Evolutionary conservation across 2,888 invertebrate species (phyloP), one percentile per base, ranked within the genome.

Genomic region (Chalcis sispes): DNA sequence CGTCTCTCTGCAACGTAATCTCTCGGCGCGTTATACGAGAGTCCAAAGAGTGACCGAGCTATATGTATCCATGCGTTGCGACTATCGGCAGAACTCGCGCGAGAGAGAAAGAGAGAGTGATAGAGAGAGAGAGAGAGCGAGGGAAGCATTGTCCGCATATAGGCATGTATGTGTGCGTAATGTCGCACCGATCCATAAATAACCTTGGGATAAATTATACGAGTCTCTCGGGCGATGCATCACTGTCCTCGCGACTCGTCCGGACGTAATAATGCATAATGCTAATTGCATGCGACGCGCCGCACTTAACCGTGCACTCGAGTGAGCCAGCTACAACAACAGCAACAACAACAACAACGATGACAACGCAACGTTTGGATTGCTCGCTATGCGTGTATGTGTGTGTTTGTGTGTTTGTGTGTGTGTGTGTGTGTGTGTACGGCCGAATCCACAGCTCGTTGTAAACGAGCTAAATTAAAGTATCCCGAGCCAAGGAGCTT

Each of bases 231-330:
- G 15, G 48, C 71, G 62, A 75, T 75, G 48, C 59, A 32, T 75
- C 75, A 75, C 59, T 65, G 52, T 71, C 65, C 65, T n/a, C n/a
- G 18, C 58, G 29, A 56, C 67, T 73, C 75, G 58, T 70, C 66
- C 66, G 59, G 52, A 64, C 59, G 64, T 64, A 75, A 75, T 75
- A 75, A 75, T 65, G 61, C 65, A 71, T 75, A 75, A 75, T 75
- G 75, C 65, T 75, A 75, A 75, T 75, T 75, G 75, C 65, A 48
- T 42, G 25, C 59, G 65, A 52, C 52, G 36, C 42, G 46, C 18
- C 59, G 52, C 54, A 61, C 59, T 71, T 75, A 58, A 56, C 62
- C 42, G 20, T 42, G 13, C 13, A 15, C 42, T 42, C 42, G 2
- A 13, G n/a, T n/a, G n/a, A n/a, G n/a, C n/a, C n/a, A n/a, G n/a